Conservation (phyloP, 1,140 invertebrate genomes). For the Lordiphosa clarofinis region DNA sequence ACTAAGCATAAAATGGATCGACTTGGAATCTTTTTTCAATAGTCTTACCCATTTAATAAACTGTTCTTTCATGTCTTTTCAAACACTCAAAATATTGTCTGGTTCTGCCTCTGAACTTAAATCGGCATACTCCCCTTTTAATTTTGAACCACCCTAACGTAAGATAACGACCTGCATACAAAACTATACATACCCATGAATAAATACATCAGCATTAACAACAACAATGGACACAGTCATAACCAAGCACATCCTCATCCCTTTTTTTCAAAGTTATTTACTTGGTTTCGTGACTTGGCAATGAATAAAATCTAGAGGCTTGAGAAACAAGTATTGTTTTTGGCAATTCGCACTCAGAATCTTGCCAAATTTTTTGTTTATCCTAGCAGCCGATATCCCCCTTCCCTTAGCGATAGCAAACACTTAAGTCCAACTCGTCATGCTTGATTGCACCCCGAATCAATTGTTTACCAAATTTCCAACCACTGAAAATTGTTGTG, state of each 20-base stretch:
- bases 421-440: slow-evolving; percentile 51
- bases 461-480: slow-evolving; percentile 71
- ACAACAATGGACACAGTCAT: slow-evolving; percentile 13
- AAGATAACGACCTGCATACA: not conserved
- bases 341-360: slow-evolving; percentile 27
- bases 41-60: too few relatives aligned
- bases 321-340: slow-evolving; percentile 16
- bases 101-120: too few relatives aligned
- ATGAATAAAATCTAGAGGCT: slow-evolving; percentile 22
- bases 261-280: slow-evolving; percentile 32
- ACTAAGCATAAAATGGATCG: too few relatives aligned
- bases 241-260: slow-evolving; percentile 6
- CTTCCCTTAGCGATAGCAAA: slow-evolving; percentile 1
- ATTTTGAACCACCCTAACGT: slow-evolving; percentile 1
- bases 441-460: slow-evolving; percentile 68
- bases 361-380: slow-evolving; percentile 47
- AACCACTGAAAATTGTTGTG: slow-evolving; percentile 27
- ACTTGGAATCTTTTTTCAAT: too few relatives aligned
- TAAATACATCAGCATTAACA: slow-evolving; percentile 28
- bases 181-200: slow-evolving; percentile 9
- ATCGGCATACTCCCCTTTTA: too few relatives aligned
- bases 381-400: not conserved
- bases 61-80: too few relatives aligned
- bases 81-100: too few relatives aligned
- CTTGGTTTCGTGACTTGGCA: slow-evolving; percentile 31